Evolutionary conservation across 2,797 vertebrate genomes (phyloP).

Genomic region (Meriones psammophilus): DNA sequence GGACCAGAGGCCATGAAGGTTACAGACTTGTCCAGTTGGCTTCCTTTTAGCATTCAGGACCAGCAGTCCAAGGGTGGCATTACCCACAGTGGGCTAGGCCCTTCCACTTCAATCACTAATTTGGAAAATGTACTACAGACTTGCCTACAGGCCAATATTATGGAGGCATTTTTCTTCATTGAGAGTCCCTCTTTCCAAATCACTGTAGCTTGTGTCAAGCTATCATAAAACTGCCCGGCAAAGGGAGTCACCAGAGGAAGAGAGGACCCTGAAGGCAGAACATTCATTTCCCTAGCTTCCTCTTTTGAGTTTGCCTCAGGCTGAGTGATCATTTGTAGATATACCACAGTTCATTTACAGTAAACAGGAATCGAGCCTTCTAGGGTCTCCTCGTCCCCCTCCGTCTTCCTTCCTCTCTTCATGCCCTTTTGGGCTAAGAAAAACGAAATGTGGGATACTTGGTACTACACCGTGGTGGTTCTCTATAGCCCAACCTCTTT

Average conservation of each 20-base stretch:
- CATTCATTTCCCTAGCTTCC: neutral
- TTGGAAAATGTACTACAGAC: neutral
- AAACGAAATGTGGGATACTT: neutral
- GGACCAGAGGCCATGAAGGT: neutral
- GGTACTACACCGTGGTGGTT: neutral
- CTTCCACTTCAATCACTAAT: neutral
- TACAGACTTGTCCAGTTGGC: neutral
- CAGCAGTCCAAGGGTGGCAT: too few species aligned
- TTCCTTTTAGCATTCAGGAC: neutral
- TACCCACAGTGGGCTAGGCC: neutral
- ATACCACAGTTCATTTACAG: neutral
- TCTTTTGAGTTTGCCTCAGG: neutral
- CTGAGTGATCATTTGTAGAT: neutral
- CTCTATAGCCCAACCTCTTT: neutral
- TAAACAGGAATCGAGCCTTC: neutral
- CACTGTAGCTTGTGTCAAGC: neutral
- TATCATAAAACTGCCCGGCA: neutral
- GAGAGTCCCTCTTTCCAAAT: neutral
- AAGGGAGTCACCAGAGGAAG: too few species aligned
- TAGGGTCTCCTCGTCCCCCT: neutral
- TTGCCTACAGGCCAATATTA: neutral
- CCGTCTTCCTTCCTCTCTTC: neutral
- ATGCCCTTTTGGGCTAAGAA: neutral
- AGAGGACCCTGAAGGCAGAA: neutral
- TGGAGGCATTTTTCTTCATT: neutral